Percentiles rank a stretch among this genome's conserved stretches.
Conservation (phyloP, 2,797 vertebrate genomes). For the Odontamblyopus rebecca region DNA sequence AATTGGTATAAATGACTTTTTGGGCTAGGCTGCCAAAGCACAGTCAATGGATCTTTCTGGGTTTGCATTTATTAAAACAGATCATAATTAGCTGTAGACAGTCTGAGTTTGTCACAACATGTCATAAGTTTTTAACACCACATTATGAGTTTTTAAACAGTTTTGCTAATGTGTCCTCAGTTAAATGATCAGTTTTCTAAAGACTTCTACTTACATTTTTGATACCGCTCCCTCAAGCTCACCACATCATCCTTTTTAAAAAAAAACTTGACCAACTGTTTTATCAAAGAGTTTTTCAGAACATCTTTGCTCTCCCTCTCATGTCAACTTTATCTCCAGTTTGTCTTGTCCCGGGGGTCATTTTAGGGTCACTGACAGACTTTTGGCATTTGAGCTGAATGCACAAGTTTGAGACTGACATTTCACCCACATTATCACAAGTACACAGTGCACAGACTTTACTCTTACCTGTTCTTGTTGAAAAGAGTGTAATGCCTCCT, state of each 20-base stretch:
- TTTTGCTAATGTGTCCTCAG: no score
- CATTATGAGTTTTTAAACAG: no score
- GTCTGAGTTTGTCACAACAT: no score
- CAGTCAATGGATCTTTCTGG: no score
- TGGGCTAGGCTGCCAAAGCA: no score
- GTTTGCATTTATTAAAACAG: no score
- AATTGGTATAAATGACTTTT: no score
- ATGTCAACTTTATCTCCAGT: slow-evolving; percentile 14
- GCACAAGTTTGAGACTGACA: slow-evolving; percentile 15
- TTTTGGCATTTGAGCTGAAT: slow-evolving; percentile 32
- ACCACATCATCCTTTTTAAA: slow-evolving; percentile 8
- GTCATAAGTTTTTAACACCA: no score
- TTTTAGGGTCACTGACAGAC: slow-evolving; percentile 3
- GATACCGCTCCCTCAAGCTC: not conserved
- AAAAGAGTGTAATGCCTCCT: not conserved
- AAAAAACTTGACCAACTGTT: slow-evolving; percentile 7
- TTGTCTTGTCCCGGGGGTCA: slow-evolving; percentile 4
- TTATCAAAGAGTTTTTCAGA: slow-evolving; percentile 17
- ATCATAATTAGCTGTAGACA: no score
- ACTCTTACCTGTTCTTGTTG: not conserved
- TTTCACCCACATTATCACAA: slow-evolving; percentile 19
- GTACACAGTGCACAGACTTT: not conserved
- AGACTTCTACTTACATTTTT: not conserved
- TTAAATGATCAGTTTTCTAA: no score
- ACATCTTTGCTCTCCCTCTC: slow-evolving; percentile 20